Evolutionary conservation across 2,113 vertebrate genomes (phyloP).

Genomic region (Paramisgurnus dabryanus): DNA sequence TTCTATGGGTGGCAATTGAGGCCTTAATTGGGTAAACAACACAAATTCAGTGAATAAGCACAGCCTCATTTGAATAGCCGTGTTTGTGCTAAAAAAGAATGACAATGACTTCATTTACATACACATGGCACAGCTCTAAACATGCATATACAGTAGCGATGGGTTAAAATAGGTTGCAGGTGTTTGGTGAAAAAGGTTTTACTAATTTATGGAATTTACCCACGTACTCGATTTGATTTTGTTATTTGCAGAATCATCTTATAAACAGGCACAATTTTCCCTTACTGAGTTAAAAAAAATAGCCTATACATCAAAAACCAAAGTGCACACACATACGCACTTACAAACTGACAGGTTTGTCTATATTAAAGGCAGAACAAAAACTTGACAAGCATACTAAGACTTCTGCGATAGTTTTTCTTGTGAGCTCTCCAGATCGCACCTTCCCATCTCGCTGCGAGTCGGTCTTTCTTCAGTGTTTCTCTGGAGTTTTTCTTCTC

Average conservation of each 20-base stretch:
- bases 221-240: not conserved
- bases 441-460: not conserved
- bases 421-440: slow-evolving; percentile 3
- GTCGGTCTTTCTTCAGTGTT: not conserved
- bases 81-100: too few species aligned
- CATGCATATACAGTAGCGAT: not conserved
- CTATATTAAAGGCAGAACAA: not conserved
- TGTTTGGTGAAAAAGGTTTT: not conserved
- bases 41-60: not conserved
- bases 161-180: not conserved
- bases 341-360: not conserved
- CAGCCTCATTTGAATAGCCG: too few species aligned
- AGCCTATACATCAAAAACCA: not conserved
- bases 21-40: too few species aligned
- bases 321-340: not conserved
- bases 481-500: not conserved
- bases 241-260: not conserved
- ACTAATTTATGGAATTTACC: too few species aligned
- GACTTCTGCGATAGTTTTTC: not conserved
- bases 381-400: not conserved
- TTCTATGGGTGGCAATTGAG: too few species aligned
- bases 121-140: too few species aligned
- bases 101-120: too few species aligned
- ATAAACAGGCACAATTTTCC: not conserved
- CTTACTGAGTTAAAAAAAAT: not conserved